Evolutionary conservation across 1,140 invertebrate genomes (phyloP).

Genomic region (Eurosta solidaginis): DNA sequence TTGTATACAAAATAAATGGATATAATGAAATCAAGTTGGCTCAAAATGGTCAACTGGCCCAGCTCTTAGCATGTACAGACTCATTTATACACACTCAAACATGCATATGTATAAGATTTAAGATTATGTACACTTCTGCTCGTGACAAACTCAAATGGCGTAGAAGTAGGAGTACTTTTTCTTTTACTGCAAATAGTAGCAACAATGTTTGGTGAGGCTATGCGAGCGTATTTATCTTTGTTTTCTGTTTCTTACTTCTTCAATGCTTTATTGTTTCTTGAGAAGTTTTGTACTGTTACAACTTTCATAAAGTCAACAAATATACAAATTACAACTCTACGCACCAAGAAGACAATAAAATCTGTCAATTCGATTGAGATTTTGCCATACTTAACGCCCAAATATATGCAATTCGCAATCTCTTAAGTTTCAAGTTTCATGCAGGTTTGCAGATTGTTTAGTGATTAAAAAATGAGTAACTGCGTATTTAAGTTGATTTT

Average conservation of each 20-base stretch:
- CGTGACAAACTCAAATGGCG: background rate
- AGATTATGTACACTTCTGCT: background rate
- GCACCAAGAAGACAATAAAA: no score
- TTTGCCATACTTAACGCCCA: no score
- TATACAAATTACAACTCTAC: no score
- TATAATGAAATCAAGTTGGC: slow-evolving; percentile 16
- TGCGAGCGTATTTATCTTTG: background rate
- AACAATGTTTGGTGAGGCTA: background rate
- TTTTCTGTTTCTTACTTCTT: background rate
- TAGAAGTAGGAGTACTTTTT: background rate
- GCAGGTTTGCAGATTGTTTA: background rate
- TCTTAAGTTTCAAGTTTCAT: no score
- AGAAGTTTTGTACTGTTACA: no score
- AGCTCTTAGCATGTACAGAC: background rate
- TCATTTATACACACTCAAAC: background rate
- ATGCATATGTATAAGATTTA: background rate
- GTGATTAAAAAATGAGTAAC: no score
- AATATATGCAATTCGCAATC: no score
- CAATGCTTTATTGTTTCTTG: background rate
- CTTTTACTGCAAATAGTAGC: background rate
- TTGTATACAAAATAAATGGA: background rate
- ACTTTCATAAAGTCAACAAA: no score
- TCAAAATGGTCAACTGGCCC: background rate
- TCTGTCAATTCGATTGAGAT: no score
- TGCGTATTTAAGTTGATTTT: no score